phyloP scores from a whole-genome alignment of 2,888 invertebrate species.

The Agrilus biguttatus region DNA sequence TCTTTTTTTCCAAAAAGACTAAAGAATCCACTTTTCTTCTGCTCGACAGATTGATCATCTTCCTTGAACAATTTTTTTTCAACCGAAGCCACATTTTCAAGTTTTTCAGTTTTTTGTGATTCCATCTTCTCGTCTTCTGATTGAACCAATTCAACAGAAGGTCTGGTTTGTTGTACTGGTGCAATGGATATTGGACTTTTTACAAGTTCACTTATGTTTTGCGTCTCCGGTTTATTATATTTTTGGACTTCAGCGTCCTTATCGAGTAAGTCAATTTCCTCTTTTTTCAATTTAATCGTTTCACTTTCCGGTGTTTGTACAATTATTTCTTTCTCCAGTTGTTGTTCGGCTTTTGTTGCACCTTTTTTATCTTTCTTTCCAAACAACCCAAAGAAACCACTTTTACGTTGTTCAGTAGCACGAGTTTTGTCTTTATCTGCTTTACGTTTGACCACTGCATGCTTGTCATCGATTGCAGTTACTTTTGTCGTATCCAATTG shows the following conservation, averaged over 20 bases:
- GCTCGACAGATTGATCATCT: conserved; percentile 10
- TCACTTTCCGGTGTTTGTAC: too few relatives aligned
- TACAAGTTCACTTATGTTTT: too few relatives aligned
- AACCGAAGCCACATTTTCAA: background rate
- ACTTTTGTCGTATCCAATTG: background rate
- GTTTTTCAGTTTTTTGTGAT: background rate
- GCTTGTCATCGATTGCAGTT: conserved; percentile 1
- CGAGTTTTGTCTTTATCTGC: too few relatives aligned
- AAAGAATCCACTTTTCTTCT: conserved; percentile 15
- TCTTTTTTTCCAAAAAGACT: conserved; percentile 15
- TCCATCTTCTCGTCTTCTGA: background rate
- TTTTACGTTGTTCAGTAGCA: conserved; percentile 2
- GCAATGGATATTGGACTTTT: too few relatives aligned
- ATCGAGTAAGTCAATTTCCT: too few relatives aligned
- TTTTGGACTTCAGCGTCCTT: too few relatives aligned
- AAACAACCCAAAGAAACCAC: conserved; percentile 13
- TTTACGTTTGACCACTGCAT: too few relatives aligned
- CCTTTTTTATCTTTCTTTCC: conserved; percentile 12
- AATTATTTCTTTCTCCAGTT: too few relatives aligned
- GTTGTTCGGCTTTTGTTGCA: background rate
- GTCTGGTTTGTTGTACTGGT: too few relatives aligned
- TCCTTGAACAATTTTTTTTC: background rate
- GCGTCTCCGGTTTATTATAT: too few relatives aligned
- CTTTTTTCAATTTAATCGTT: too few relatives aligned
- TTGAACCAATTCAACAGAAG: too few relatives aligned